Evolutionary conservation across 2,888 invertebrate species (phyloP), one percentile per base, ranked within the genome.

Genomic region (Buathra laborator): DNA sequence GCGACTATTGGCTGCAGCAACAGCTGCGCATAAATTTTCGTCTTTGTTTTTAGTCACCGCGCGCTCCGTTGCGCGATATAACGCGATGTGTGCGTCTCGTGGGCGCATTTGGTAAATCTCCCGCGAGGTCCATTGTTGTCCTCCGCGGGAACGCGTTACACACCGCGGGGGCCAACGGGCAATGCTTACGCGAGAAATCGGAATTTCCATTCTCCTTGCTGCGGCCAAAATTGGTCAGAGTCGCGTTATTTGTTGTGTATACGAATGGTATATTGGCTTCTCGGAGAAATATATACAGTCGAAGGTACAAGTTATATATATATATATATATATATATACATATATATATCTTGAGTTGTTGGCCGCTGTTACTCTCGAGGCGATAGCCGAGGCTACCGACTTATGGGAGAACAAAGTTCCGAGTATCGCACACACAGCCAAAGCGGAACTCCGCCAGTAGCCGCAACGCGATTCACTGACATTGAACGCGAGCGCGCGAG

Each of bases 151-250:
- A 19, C 12, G 19, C 3, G 46, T 14, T 5, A n/a, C 10, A n/a
- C 51, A 5, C 37, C 19, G 44, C 19, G 19, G 29, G 24, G 43
- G 10, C 16, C 37, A 44, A 16, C 12, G 2, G 32, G 7, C 14
- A 24, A 14, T 53, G 62, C 72, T 67, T 72, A 68, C 76, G 59
- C 68, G 84, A 81, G 68, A 84, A 84, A 81, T 81, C 78, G 84
- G 81, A 66, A 81, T 84, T 84, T 78, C 84, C 84, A 81, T 84
- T 84, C 77, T 78, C 81, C 71, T 43, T 37, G 70, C 78, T 66
- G 67, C 66, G 48, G 48, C 74, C 74, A 64, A 81, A 66, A 81
- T 84, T 81, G 66, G 84, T 74, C 77, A 53, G 44, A 29, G 44
- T 48, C 68, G 70, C 75, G 64, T 76, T 75, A 66, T 80, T 75